These are phyloP conservation scores for Smutsia gigantea DNA, from an alignment of 2,797 vertebrate genomes.

Conservation along the genomic window DNA sequence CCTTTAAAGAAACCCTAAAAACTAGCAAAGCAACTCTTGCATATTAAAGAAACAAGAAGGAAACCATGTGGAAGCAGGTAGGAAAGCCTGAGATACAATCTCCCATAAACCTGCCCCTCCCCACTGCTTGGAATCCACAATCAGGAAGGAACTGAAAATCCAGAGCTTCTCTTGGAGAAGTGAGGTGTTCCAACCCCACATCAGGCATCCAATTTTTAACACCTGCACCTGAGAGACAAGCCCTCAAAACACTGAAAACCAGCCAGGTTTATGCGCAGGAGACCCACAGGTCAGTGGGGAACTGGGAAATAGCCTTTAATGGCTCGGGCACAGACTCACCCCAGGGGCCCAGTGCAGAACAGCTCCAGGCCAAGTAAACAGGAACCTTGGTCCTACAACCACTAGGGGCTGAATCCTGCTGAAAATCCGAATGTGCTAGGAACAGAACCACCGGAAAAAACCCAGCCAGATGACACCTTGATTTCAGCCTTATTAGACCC, in stretches of 20 bases:
- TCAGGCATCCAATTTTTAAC: background rate
- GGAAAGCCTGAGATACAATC: background rate
- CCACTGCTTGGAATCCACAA: background rate
- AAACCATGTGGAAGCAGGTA: background rate
- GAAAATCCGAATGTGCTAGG: background rate
- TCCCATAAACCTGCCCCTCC: background rate
- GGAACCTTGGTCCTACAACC: background rate
- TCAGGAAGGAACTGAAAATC: background rate
- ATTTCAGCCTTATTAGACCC: background rate
- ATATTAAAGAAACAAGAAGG: background rate
- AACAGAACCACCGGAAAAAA: background rate
- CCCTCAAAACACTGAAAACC: background rate
- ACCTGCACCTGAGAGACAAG: background rate
- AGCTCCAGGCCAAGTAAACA: too few species aligned
- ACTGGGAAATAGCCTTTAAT: too few species aligned
- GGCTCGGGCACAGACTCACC: fast-evolving
- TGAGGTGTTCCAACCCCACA: background rate
- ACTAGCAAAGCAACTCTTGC: background rate
- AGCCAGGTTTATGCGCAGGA: fast-evolving
- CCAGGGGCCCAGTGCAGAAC: background rate
- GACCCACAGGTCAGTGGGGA: too few species aligned
- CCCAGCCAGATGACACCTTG: background rate
- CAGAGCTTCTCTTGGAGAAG: background rate
- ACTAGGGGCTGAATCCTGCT: background rate
- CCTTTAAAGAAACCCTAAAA: background rate